Evolutionary conservation across 2,113 vertebrate genomes (phyloP).

Genomic region (Diadophis punctatus): DNA sequence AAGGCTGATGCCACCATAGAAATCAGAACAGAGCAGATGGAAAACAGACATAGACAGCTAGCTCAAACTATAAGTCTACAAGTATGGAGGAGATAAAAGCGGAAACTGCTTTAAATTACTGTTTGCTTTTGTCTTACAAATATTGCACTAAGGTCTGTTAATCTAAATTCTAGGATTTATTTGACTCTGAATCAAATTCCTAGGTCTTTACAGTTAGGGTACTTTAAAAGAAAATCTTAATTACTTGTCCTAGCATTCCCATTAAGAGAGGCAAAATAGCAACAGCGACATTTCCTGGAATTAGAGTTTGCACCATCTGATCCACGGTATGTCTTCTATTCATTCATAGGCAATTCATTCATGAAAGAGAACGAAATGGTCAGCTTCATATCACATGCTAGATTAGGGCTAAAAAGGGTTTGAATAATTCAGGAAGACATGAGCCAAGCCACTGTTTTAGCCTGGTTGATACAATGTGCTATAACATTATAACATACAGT

Average conservation of each 20-base stretch:
- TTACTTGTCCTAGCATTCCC: not conserved
- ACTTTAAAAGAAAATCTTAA: not conserved
- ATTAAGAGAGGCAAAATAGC: not conserved
- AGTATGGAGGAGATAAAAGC: not conserved
- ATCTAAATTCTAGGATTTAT: not conserved
- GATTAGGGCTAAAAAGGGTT: not conserved
- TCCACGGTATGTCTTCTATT: not conserved
- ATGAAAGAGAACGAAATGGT: not conserved
- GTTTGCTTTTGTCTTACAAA: not conserved
- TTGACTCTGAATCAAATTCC: not conserved
- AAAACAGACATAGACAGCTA: not conserved
- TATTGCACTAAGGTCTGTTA: not conserved
- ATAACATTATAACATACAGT: not conserved
- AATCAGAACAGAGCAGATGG: not conserved
- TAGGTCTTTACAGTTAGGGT: too few species aligned
- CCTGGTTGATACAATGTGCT: not conserved
- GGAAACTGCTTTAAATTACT: not conserved
- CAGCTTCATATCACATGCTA: not conserved
- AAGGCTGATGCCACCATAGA: not conserved
- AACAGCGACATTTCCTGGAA: not conserved
- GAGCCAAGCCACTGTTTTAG: not conserved
- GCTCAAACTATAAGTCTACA: not conserved
- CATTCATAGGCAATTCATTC: not conserved
- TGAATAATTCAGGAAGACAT: not conserved
- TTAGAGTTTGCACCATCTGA: not conserved